A percentile compares a stretch with the other conserved stretches of the same genome.
Evolutionary conservation across 35 echinoderm and acorn worm genomes (phyloP).

Genomic region (Eucidaris tribuloides): DNA sequence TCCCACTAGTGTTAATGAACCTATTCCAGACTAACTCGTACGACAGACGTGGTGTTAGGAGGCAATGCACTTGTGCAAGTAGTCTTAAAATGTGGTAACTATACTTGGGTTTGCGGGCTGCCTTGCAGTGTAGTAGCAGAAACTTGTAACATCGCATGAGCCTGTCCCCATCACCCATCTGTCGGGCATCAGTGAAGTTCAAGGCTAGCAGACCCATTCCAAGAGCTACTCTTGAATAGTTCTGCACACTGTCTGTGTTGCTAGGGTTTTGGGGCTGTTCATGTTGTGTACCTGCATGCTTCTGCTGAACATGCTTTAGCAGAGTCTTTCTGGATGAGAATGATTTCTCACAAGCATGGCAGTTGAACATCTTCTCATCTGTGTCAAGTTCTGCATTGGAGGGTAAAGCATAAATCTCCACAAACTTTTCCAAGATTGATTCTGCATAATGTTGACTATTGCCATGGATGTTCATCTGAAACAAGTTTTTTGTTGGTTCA

Average conservation of each 20-base stretch:
- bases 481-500: constrained; percentile 1
- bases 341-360: constrained; percentile 5
- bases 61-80: constrained; percentile 25
- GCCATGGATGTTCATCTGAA: not conserved
- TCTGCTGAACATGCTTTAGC: constrained; percentile 8
- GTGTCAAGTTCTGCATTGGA: not conserved
- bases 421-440: not conserved
- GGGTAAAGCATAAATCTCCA: constrained; percentile 17
- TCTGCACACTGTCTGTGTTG: constrained; percentile 12
- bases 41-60: constrained; percentile 21
- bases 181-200: constrained; percentile 57
- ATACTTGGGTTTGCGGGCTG: constrained; percentile 46
- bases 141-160: constrained; percentile 54
- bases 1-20: constrained; percentile 41
- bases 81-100: constrained; percentile 29
- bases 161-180: constrained; percentile 45
- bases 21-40: constrained; percentile 56
- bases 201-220: constrained; percentile 29
- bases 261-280: not conserved
- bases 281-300: constrained; percentile 8
- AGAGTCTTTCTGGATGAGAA: constrained; percentile 13
- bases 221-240: constrained; percentile 40
- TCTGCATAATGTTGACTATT: not conserved
- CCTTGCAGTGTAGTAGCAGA: constrained; percentile 40
- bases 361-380: not conserved